A percentile compares a stretch with the other conserved stretches of the same genome.
Conservation (phyloP, 2,888 invertebrate species). For the Drosophila hamatofila region DNA sequence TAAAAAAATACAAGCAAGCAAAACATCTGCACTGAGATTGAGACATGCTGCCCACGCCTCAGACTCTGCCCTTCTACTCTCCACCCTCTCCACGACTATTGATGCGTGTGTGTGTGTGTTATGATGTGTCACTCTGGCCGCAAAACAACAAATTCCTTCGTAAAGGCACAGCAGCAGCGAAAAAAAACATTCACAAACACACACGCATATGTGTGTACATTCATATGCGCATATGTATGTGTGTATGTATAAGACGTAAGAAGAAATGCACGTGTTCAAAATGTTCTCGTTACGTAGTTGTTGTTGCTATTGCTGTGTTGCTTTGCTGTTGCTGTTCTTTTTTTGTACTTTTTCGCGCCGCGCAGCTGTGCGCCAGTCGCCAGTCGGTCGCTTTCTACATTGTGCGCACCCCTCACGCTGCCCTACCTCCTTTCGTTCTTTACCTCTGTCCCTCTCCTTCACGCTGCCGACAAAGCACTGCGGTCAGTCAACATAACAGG, state of each 20-base stretch:
- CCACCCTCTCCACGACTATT: slow-evolving; percentile 1
- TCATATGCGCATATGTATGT: slow-evolving; percentile 16
- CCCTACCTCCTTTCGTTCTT: slow-evolving; percentile 5
- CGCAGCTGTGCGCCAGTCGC: slow-evolving; percentile 79
- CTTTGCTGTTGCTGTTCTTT: slow-evolving; percentile 55
- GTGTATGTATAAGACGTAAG: slow-evolving; percentile 50
- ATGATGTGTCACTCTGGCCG: slow-evolving; percentile 71
- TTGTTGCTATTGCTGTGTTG: slow-evolving; percentile 47
- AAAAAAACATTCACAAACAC: slow-evolving; percentile 27
- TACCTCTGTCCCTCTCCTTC: slow-evolving; percentile 4
- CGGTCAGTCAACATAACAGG: slow-evolving; percentile 69
- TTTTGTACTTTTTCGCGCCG: slow-evolving; percentile 66
- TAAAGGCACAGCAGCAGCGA: slow-evolving; percentile 10
- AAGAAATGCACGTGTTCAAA: slow-evolving; percentile 79
- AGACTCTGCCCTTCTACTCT: background rate
- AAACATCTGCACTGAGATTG: slow-evolving; percentile 67
- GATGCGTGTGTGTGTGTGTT: slow-evolving; percentile 18
- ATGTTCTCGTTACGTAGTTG: slow-evolving; percentile 71
- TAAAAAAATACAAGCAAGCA: slow-evolving; percentile 6
- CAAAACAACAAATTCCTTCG: slow-evolving; percentile 70
- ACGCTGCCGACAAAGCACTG: slow-evolving; percentile 42
- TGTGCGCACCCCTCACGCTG: slow-evolving; percentile 31
- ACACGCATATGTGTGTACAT: slow-evolving; percentile 13
- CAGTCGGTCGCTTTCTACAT: slow-evolving; percentile 76
- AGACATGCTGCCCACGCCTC: slow-evolving; percentile 44